Evolutionary conservation across 2,113 vertebrate species (phyloP).

Genomic region (Brachionichthys hirsutus): DNA sequence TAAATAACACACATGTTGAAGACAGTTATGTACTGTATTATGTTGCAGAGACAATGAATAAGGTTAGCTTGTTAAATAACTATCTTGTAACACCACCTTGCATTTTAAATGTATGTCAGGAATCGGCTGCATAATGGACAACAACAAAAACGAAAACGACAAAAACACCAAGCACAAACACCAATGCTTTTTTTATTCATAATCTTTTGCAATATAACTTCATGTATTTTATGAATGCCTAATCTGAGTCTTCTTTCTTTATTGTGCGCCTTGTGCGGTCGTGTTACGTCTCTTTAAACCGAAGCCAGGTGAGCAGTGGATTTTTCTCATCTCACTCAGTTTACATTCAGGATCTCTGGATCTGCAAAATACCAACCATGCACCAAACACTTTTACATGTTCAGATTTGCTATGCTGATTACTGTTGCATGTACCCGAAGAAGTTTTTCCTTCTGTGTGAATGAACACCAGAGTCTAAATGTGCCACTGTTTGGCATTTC

Average conservation of each 20-base stretch:
- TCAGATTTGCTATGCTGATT: background rate
- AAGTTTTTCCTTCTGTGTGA: background rate
- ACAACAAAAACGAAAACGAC: background rate
- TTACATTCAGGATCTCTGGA: conserved; percentile 32
- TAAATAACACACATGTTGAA: too few species aligned
- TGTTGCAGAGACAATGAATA: too few species aligned
- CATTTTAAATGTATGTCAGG: too few species aligned
- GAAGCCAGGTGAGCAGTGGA: background rate
- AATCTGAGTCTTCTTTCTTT: background rate
- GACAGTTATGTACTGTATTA: too few species aligned
- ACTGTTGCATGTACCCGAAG: background rate
- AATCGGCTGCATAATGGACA: too few species aligned
- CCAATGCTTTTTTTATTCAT: conserved; percentile 19
- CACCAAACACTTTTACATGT: background rate
- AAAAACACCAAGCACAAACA: background rate
- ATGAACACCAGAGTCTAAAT: background rate
- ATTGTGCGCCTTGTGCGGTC: background rate
- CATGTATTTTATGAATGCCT: background rate
- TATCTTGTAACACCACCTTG: too few species aligned
- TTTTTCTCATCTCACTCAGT: conserved; percentile 31
- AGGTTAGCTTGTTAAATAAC: too few species aligned
- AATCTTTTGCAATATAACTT: background rate
- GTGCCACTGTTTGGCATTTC: background rate
- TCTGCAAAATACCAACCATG: conserved; percentile 27
- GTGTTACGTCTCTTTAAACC: background rate